A percentile compares a stretch with the other conserved stretches of the same genome.
Conservation (phyloP, 2,888 invertebrate species). For the Patella caerulea region DNA sequence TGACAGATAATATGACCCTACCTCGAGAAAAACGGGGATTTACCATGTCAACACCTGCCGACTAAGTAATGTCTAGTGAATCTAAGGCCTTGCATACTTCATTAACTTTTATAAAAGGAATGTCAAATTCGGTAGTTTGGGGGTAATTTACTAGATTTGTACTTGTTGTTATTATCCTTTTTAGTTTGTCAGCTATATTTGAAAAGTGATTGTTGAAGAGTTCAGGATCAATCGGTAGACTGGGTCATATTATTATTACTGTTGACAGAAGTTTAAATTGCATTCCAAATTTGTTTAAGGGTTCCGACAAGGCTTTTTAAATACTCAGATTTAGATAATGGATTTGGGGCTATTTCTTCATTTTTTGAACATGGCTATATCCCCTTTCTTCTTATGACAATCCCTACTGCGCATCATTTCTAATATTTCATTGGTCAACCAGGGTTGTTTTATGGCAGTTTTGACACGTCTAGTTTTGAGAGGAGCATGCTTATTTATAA, state of each 20-base stretch:
- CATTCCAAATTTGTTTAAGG: neutral
- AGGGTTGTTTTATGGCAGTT: neutral
- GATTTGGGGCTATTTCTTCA: neutral
- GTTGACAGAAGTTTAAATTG: neutral
- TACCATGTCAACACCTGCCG: too few species aligned
- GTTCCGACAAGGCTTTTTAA: neutral
- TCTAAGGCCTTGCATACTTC: too few species aligned
- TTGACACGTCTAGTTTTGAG: neutral
- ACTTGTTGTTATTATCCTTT: too few species aligned
- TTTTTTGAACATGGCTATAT: neutral
- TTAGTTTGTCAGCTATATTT: too few species aligned
- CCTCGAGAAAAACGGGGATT: too few species aligned
- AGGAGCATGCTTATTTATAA: neutral
- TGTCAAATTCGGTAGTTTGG: too few species aligned
- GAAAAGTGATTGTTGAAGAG: too few species aligned
- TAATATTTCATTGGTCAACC: neutral
- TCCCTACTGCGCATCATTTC: neutral
- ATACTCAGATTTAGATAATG: neutral
- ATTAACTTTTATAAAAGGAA: too few species aligned
- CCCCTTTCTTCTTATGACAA: neutral
- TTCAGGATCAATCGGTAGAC: too few species aligned
- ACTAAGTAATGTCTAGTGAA: too few species aligned
- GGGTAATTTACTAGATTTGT: too few species aligned
- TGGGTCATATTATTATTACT: neutral
- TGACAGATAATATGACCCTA: too few species aligned